Evolutionary conservation across 2,888 invertebrate species (phyloP), one percentile per base, ranked within the genome.

Genomic region (Ligdia adustata): DNA sequence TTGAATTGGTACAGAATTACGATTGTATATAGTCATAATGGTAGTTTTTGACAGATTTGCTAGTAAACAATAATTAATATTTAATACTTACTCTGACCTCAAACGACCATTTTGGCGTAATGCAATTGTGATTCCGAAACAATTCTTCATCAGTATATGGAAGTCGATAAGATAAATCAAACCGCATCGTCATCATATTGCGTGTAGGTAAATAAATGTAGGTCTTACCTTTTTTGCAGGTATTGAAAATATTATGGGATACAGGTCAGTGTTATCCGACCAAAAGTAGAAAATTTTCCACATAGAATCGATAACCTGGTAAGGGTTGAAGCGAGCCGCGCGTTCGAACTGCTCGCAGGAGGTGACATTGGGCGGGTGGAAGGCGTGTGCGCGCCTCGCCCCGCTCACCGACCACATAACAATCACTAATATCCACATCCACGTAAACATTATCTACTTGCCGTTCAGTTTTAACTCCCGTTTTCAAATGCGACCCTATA

Each of bases 271-370:
- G 15, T 61, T 73, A 35, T 82, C 71, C 9, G 75, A 73, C 84
- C 85, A 86, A 54, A 75, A 84, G 58, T 82, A 87, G 58, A 86
- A 79, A 65, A 85, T 82, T 64, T 76, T 85, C 85, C 86, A 85
- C 67, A 74, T 66, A 5, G 79, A 71, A 52, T 80, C 79, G 37
- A 85, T 61, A 40, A 80, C 52, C 41, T 71, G 57, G 44, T 78
- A 74, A 1, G 82, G 79, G 47, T 75, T 72, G 52, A 87, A 85
- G 18, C 60, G 61, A 14, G 82, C 81, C 9, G 66, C 74, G 0
- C 51, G 66, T 64, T 84, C 85, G 45, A 86, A 87, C 60, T 81
- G 71, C 55, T 86, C 83, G 50, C 84, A 87, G 52, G 78, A 73
- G n/a, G 76, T 83, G 50, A 67, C 51, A 53, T 68, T 57, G 15